Base-by-base conservation (phyloP, 2,888 invertebrate genomes). In the Rhaphigaster nebulosa region DNA sequence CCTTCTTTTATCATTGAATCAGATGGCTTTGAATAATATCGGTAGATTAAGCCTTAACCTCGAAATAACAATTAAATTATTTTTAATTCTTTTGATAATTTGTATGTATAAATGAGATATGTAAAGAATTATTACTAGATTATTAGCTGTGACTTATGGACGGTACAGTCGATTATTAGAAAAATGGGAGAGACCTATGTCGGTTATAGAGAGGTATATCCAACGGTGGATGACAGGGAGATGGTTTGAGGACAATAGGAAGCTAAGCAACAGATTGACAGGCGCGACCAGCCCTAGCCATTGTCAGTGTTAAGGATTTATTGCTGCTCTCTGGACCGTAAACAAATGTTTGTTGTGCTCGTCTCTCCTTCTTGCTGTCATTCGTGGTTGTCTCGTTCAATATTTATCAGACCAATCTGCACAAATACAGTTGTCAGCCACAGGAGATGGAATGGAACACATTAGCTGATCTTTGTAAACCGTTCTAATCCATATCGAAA, bases 381-480 rank as follows among this genome's bases (percentile, higher is more conserved):
- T 34, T 70, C 70, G 54, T 29, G 26, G 20, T 38, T 6, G 26
- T 20, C 76, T 41, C 41, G 41, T 80, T 38, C 41, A 41, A 41
- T 80, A 80, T 80, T 80, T 80, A n/a, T n/a, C n/a, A n/a, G n/a
- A n/a, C n/a, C n/a, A n/a, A n/a, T 80, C 80, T 41, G 80, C 80
- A 80, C 80, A 41, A 80, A 80, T 34, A 65, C 41, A 41, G 20
- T 80, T 80, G 23, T 80, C 8, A 41, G 4, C 41, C 41, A 1
- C 5, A 34, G 29, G 29, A 29, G 18, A 15, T 29, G 29, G 65
- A 29, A 65, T 34, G 65, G 29, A 29, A 65, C 6, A 15, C 1
- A 18, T 65, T 29, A 65, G 65, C 15, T 29, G 29, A n/a, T n/a
- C 60, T n/a, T n/a, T n/a, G 26, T 23, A 4, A 34, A 34, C 4